These are phyloP conservation scores for Cossypha niveicapilla DNA, from an alignment of 2,797 vertebrate genomes.

Conservation along the genomic window DNA sequence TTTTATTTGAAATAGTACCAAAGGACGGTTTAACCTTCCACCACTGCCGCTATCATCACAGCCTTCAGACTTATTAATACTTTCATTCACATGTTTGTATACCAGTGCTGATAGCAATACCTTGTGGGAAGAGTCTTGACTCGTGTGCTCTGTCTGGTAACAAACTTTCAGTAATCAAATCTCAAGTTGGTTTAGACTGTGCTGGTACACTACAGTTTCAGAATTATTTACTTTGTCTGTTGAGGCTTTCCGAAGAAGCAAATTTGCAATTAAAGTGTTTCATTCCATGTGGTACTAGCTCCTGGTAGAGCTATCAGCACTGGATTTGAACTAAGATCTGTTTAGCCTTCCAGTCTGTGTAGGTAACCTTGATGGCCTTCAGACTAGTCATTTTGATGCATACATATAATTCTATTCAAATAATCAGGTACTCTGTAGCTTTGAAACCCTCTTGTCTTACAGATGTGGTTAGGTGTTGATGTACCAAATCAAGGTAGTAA, in stretches of 20 bases:
- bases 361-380: conserved; percentile 77
- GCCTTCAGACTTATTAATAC: conserved; percentile 43
- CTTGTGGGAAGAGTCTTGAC: conserved; percentile 39
- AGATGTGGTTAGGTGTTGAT: conserved; percentile 95
- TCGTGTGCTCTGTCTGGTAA: neutral
- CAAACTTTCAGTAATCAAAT: neutral
- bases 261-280: neutral
- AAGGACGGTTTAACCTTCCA: conserved; percentile 79
- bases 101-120: conserved; percentile 77
- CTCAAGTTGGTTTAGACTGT: neutral
- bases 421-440: conserved; percentile 87
- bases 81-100: conserved; percentile 63
- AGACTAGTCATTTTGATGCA: conserved; percentile 73
- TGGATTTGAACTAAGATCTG: conserved; percentile 64
- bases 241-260: neutral
- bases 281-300: conserved; percentile 9
- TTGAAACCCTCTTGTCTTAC: conserved; percentile 96
- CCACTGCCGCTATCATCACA: conserved; percentile 78
- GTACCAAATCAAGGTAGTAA: conserved; percentile 84
- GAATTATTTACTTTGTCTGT: neutral
- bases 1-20: conserved; percentile 36
- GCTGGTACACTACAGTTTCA: neutral
- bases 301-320: conserved; percentile 78
- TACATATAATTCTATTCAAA: conserved; percentile 76
- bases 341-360: conserved; percentile 29